These are phyloP conservation scores for Encarsia formosa DNA, from an alignment of 2,888 invertebrate species.

Conservation along the genomic window DNA sequence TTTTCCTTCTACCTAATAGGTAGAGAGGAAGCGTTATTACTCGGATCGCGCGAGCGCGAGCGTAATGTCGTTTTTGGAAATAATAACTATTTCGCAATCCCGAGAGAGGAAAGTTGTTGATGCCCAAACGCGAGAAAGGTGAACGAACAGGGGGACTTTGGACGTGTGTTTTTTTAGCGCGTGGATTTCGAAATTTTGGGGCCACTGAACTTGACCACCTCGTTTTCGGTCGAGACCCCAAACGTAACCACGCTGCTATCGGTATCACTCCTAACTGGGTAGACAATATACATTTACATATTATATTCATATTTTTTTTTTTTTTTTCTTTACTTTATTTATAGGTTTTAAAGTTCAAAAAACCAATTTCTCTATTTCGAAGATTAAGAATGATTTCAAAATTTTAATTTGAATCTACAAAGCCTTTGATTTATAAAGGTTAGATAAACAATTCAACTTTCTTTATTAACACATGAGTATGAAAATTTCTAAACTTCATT, in stretches of 20 bases:
- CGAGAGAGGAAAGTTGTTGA: not conserved
- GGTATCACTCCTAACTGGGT: not conserved
- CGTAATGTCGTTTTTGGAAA: too few species aligned
- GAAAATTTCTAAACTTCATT: too few species aligned
- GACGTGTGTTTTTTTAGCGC: not conserved
- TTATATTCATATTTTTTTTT: too few species aligned
- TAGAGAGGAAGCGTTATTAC: too few species aligned
- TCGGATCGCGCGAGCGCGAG: too few species aligned
- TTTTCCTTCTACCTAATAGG: too few species aligned
- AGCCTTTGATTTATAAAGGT: too few species aligned
- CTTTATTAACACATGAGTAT: too few species aligned
- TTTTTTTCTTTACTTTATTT: not conserved
- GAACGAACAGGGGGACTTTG: not conserved
- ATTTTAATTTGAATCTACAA: too few species aligned
- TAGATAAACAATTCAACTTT: too few species aligned
- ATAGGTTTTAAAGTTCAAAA: not conserved
- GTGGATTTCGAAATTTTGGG: constrained; percentile 17
- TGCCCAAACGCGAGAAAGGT: not conserved
- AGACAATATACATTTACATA: not conserved
- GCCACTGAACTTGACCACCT: constrained; percentile 22
- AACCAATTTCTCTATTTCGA: not conserved
- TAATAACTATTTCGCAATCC: too few species aligned
- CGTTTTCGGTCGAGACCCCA: constrained; percentile 3
- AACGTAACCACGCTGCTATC: constrained; percentile 2
- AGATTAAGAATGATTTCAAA: too few species aligned